phyloP scores from a whole-genome alignment of 23 tunicate species.

The Clavelina lepadiformis region DNA sequence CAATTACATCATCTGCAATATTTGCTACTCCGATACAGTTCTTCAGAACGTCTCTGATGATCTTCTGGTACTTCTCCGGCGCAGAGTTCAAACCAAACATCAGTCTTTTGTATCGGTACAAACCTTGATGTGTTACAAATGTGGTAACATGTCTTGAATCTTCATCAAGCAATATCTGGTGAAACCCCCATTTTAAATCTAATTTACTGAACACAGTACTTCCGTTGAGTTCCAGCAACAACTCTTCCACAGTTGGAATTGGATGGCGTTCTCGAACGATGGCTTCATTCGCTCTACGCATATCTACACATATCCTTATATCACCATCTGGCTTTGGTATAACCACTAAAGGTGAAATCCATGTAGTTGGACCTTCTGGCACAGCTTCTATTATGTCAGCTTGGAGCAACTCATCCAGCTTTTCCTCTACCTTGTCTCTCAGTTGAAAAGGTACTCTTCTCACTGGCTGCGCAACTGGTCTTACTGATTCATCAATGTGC shows the following conservation, averaged over 20 bases:
- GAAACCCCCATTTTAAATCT: constrained; percentile 31
- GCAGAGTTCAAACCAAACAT: constrained; percentile 28
- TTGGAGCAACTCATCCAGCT: constrained; percentile 14
- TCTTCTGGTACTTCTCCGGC: constrained; percentile 38
- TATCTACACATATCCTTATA: constrained; percentile 13
- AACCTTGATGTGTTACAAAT: constrained; percentile 16
- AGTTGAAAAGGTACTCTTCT: constrained; percentile 18
- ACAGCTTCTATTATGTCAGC: constrained; percentile 29
- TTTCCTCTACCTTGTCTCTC: constrained; percentile 16
- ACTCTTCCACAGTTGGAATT: constrained; percentile 34
- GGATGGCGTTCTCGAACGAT: constrained; percentile 19
- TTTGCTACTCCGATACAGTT: constrained; percentile 35
- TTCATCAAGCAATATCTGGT: constrained; percentile 20
- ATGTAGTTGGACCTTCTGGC: constrained; percentile 18
- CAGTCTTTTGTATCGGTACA: constrained; percentile 21
- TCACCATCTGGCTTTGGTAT: constrained; percentile 13
- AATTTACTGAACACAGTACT: constrained; percentile 20
- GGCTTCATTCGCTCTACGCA: constrained; percentile 19
- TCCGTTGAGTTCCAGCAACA: constrained; percentile 13
- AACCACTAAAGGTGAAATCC: constrained; percentile 20
- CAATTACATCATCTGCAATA: constrained; percentile 39
- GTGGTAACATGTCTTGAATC: constrained; percentile 14
- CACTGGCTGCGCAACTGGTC: constrained; percentile 7
- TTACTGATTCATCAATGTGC: constrained; percentile 15
- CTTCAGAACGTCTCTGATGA: too few species aligned